Base-by-base conservation (phyloP, 1,140 invertebrate genomes). In the Polypedilum vanderplanki region DNA sequence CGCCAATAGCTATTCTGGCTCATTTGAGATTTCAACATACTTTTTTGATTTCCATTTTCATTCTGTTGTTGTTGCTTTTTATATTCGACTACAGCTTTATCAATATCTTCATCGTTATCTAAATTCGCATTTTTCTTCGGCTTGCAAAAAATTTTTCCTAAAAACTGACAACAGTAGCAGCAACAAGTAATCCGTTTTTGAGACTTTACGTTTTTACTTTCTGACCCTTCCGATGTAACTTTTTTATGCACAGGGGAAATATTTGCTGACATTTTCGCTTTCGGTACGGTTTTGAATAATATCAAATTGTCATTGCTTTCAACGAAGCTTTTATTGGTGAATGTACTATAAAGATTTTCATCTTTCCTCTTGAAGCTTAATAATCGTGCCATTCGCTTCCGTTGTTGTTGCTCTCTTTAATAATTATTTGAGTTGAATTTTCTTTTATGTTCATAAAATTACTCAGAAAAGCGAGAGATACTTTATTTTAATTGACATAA, bases 21-120 rank as follows among this genome's bases (percentile, higher is more conserved):
- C 7, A 20, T 1, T 70, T 70, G n/a, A 0, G 65, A 70, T 9
- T 70, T 70, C 2, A 46, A 40, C 40, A n/a, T 22, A 17, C 22
- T 74, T 12, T 12, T 20, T 73, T 75, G 57, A 74, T 76, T 78
- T 64, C 65, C 74, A 40, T 73, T 77, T 24, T 75, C 77, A 0
- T 73, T 10, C 41, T 75, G 17, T 0, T 73, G 10, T 24, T 75
- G 17, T 0, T 65, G 10, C 75, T 76, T 41, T 41, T 82, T 82
- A 65, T 83, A 82, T 67, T 84, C 78, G 4, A 80, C 81, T 76
- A 83, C 82, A 77, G 82, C 83, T 75, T 78, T 80, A 75, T 85
- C 83, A 20, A 85, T 83, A 73, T 83, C 83, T 46, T 79, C 79
- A 73, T 78, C 79, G 64, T 84, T 81, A 73, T 83, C 81, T 65